These are phyloP conservation scores for Neoitamus cyanurus DNA, from an alignment of 2,888 invertebrate species.

Conservation along the genomic window DNA sequence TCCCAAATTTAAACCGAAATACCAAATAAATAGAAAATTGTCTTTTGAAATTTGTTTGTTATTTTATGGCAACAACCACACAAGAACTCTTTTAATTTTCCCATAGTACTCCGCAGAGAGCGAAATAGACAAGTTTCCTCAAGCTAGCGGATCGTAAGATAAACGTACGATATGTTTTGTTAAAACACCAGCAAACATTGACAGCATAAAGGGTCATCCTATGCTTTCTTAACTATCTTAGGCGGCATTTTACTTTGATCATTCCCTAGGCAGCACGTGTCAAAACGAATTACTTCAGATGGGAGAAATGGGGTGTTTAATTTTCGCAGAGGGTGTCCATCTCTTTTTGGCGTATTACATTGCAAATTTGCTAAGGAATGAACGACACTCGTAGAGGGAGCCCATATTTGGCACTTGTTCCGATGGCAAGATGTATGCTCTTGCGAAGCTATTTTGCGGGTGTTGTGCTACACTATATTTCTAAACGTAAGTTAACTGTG, in stretches of 20 bases:
- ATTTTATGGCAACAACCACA: background rate
- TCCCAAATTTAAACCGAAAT: too few relatives aligned
- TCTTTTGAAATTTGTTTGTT: too few relatives aligned
- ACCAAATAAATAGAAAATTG: too few relatives aligned
- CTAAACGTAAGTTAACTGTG: too few relatives aligned
- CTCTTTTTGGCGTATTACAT: background rate
- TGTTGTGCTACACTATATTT: too few relatives aligned
- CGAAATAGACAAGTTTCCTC: background rate
- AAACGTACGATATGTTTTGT: background rate
- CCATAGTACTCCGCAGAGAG: background rate
- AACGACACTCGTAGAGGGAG: background rate
- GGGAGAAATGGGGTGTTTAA: background rate
- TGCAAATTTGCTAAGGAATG: background rate
- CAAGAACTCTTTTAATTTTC: background rate
- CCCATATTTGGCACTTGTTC: background rate
- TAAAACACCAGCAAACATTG: background rate
- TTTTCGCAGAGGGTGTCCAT: background rate
- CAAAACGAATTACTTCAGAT: background rate
- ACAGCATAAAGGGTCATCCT: background rate
- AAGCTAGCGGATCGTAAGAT: background rate
- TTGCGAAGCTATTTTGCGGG: background rate
- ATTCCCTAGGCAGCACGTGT: background rate
- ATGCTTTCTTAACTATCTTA: background rate
- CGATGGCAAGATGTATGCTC: background rate
- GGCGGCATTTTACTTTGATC: background rate